Conservation (phyloP, 2,113 vertebrate genomes). For the Oxyruncus cristatus region DNA sequence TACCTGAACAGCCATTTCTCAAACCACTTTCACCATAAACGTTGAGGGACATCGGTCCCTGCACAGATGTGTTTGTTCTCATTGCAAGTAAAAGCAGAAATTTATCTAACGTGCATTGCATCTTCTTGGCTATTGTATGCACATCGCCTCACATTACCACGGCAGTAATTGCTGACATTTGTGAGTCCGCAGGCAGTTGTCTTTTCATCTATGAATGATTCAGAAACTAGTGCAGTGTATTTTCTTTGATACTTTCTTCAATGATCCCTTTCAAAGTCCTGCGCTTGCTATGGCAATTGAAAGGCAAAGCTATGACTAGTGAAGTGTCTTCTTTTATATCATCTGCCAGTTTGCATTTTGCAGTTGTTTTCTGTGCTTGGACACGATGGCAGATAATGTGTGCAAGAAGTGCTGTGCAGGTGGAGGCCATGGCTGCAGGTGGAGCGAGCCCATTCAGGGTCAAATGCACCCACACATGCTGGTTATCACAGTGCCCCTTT, state of each 20-base stretch:
- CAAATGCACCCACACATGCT: slow-evolving; percentile 22
- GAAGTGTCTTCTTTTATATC: background rate
- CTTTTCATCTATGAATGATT: background rate
- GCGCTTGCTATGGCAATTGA: accelerated
- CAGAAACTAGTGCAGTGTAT: background rate
- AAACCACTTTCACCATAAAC: background rate
- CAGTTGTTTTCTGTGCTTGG: background rate
- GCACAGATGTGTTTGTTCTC: accelerated
- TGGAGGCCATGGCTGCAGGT: slow-evolving; percentile 37
- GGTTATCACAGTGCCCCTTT: slow-evolving; percentile 16
- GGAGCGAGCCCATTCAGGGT: slow-evolving; percentile 32
- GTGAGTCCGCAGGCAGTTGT: background rate
- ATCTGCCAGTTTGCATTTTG: background rate
- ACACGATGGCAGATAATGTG: background rate
- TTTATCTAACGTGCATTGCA: background rate
- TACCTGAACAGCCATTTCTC: background rate
- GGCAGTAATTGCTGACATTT: background rate
- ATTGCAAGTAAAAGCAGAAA: background rate
- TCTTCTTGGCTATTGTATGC: background rate
- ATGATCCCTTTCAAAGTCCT: background rate
- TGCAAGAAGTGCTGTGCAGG: slow-evolving; percentile 62
- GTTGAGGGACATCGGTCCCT: accelerated
- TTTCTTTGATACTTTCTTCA: background rate
- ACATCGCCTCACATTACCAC: background rate
- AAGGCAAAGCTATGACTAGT: background rate